Base-by-base conservation (phyloP, 2,113 vertebrate species). In the Otolemur garnettii region DNA sequence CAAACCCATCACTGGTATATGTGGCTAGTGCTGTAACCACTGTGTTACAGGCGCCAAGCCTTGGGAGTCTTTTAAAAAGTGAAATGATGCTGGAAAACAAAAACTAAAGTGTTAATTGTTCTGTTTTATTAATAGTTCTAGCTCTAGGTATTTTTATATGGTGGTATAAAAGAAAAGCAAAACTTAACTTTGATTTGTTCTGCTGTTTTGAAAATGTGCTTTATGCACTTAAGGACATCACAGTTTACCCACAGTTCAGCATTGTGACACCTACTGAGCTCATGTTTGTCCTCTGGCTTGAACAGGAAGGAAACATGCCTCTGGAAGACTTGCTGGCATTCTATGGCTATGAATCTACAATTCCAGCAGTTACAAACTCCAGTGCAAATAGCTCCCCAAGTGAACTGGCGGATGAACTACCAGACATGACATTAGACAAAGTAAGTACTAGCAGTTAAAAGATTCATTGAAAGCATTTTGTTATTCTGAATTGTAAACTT, bases 401-500 rank as follows among this genome's bases (percentile, higher is more conserved):
- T 97, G 99, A 99, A 98, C 99, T 99, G 92, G 99, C 99, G 30
- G 99, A 99, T 98, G 99, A 99, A 74, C 98, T 99, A 68, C 99
- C 99, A 82, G 99, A 99, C 97, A 99, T 99, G 99, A 99, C 99
- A 97, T 98, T 99, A 92, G 99, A 99, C 98, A 99, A 99, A 98
- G 99, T 99, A 98, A 98, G 98, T 98, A 15, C 33, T 22, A 3
- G 0, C 33, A 0, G 95, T 92, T 87, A 11, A 96, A 93, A 66
- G 38, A 59, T 71, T 81, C 7, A 4, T 7, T 68, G 17, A 59
- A 92, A 78, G 7, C 55, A 7, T n/a, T 69, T 92, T 9, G 2
- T 55, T n/a, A 24, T 93, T 81, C n/a, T 91, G 62, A 87, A 81
- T n/a, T 71, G n/a, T 24, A 24, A 79, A 68, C 19, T 83, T 71